These are phyloP conservation scores for Drosophila simulans DNA, from an alignment of 1,140 invertebrate genomes.

Conservation along the genomic window DNA sequence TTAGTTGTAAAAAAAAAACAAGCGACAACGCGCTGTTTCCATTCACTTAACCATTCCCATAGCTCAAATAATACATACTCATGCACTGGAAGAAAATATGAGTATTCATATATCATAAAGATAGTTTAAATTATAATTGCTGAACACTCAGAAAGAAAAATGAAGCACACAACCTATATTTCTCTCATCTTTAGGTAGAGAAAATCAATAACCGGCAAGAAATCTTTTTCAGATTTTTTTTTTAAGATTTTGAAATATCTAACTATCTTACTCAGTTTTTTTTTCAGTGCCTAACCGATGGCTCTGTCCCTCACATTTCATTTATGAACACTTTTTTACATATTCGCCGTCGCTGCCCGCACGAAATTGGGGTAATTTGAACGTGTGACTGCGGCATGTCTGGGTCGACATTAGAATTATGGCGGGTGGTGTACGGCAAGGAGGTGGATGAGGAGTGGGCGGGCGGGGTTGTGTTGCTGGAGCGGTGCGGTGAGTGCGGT, in stretches of 20 bases:
- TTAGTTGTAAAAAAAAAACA: constrained; percentile 44
- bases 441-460: not conserved
- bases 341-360: constrained; percentile 69
- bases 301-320: constrained; percentile 72
- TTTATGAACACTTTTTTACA: constrained; percentile 75
- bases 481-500: constrained; percentile 23
- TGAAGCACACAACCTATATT: not conserved
- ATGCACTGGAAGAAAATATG: not conserved
- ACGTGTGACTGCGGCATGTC: constrained; percentile 72
- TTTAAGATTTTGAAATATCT: too few relatives aligned
- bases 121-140: too few relatives aligned
- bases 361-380: constrained; percentile 82
- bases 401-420: constrained; percentile 72
- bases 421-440: constrained; percentile 24
- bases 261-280: not conserved
- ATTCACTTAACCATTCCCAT: constrained; percentile 27
- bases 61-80: not conserved
- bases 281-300: not conserved
- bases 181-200: too few relatives aligned
- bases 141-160: too few relatives aligned
- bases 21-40: constrained; percentile 49
- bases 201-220: too few relatives aligned
- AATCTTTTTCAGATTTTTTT: too few relatives aligned
- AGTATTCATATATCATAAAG: too few relatives aligned
- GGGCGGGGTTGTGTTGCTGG: not conserved